Conservation (phyloP, 2,113 vertebrate species). For the Ptilorrhoa leucosticta region DNA sequence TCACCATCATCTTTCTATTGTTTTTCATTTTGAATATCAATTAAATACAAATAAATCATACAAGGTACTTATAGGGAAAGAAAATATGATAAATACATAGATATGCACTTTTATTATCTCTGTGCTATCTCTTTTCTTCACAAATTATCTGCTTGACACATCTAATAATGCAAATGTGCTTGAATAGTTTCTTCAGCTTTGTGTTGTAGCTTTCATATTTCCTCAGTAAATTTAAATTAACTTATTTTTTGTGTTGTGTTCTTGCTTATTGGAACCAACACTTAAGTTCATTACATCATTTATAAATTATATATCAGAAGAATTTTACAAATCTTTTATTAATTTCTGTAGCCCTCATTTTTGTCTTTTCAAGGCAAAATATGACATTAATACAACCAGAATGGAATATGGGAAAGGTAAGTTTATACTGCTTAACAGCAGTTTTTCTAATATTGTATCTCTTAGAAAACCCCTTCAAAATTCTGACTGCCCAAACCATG, state of each 20-base stretch:
- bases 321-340: not conserved
- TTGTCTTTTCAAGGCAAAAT: not conserved
- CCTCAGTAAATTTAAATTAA: not conserved
- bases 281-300: not conserved
- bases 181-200: not conserved
- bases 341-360: not conserved
- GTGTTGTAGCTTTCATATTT: not conserved
- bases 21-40: not conserved
- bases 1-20: not conserved
- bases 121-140: not conserved
- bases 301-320: not conserved
- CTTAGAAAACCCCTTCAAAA: not conserved
- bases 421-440: not conserved
- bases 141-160: not conserved
- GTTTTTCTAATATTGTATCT: not conserved
- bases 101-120: not conserved
- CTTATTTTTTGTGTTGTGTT: not conserved
- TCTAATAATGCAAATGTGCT: not conserved
- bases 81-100: not conserved
- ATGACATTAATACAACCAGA: not conserved
- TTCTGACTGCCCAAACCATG: not conserved
- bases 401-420: not conserved
- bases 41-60: not conserved
- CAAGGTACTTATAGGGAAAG: fast-evolving
- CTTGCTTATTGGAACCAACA: not conserved